Evolutionary conservation across 2,888 invertebrate species (phyloP).

Genomic region (Tolmerus cingulatus): DNA sequence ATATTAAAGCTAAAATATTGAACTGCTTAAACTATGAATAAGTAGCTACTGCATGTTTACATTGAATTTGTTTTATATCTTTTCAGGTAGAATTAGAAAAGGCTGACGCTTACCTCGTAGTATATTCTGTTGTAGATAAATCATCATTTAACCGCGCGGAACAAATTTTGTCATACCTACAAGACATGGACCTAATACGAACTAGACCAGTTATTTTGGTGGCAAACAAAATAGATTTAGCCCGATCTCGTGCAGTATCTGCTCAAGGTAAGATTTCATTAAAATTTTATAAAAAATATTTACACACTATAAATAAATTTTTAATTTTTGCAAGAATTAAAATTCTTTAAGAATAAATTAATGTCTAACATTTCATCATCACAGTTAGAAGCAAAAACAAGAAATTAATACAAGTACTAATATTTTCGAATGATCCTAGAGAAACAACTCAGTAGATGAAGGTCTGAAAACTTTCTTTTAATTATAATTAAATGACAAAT

Average conservation of each 20-base stretch:
- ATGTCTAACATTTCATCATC: too few species aligned
- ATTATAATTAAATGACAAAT: too few species aligned
- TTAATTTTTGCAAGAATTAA: too few species aligned
- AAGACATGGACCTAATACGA: constrained; percentile 80
- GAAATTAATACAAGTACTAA: neutral
- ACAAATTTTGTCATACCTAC: constrained; percentile 77
- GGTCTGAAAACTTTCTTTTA: too few species aligned
- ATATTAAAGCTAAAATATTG: neutral
- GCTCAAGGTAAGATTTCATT: constrained; percentile 76
- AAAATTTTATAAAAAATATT: neutral
- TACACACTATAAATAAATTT: too few species aligned
- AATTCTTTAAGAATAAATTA: too few species aligned
- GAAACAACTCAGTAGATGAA: too few species aligned
- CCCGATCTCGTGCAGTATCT: constrained; percentile 86
- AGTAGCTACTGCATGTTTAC: neutral
- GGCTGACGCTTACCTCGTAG: constrained; percentile 84
- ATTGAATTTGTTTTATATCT: neutral
- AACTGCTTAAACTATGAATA: neutral
- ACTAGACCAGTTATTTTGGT: constrained; percentile 84
- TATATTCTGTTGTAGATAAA: constrained; percentile 92
- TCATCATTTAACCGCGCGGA: constrained; percentile 86
- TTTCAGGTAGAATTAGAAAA: constrained; percentile 79
- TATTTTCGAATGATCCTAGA: neutral
- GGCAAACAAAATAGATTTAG: constrained; percentile 93
- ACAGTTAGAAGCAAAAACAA: too few species aligned